A percentile compares a stretch with the other conserved stretches of the same genome.
Evolutionary conservation across 64 coral and sea anemone genomes (phyloP).

Genomic region (Porites lutea): DNA sequence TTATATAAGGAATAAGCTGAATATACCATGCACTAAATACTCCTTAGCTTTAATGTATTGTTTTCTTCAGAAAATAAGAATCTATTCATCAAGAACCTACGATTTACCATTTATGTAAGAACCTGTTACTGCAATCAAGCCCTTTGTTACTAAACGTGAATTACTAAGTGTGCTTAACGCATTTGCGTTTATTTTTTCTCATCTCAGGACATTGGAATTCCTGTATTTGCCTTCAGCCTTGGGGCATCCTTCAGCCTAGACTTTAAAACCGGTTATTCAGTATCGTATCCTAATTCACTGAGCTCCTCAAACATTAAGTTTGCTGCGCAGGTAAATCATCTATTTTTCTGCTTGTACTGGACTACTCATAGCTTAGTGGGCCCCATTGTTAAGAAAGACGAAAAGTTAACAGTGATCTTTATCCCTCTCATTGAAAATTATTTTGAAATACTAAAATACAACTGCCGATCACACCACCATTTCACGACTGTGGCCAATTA

Average conservation of each 20-base stretch:
- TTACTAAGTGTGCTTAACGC: no score
- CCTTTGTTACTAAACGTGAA: no score
- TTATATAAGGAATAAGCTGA: no score
- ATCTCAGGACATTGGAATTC: neutral
- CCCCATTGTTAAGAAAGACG: neutral
- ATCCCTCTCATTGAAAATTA: slow-evolving; percentile 3
- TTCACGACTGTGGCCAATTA: no score
- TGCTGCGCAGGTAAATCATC: neutral
- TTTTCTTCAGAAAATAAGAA: no score
- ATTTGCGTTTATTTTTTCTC: neutral
- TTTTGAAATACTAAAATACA: neutral
- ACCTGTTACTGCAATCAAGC: no score
- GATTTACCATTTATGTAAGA: no score
- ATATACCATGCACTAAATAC: no score
- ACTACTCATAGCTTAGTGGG: neutral
- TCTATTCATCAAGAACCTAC: no score
- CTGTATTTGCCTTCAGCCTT: neutral
- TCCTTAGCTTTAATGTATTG: no score
- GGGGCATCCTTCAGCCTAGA: neutral
- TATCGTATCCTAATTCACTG: neutral
- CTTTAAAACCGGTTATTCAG: neutral
- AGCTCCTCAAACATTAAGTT: neutral
- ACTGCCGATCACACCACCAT: neutral
- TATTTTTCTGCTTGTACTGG: neutral
- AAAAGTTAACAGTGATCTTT: neutral